These are phyloP conservation scores for Pandemis heparana DNA, from an alignment of 2,888 invertebrate species.

Conservation along the genomic window DNA sequence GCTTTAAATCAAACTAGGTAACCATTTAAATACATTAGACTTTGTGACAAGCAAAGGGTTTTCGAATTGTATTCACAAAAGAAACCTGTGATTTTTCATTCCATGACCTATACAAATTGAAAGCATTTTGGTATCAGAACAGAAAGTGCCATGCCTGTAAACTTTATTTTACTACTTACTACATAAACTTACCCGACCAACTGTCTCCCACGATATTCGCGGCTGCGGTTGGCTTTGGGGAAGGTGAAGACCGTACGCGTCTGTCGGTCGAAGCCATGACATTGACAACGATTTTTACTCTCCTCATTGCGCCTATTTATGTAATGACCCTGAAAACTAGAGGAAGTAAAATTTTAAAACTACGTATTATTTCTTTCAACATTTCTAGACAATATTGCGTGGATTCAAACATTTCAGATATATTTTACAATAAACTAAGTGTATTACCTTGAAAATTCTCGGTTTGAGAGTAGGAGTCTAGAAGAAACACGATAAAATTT, in stretches of 20 bases:
- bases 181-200: conserved; percentile 88
- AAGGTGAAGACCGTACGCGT: conserved; percentile 72
- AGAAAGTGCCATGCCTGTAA: background rate
- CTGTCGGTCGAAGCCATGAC: conserved; percentile 61
- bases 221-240: conserved; percentile 78
- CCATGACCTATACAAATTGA: background rate
- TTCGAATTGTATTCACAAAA: background rate
- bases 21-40: too few relatives aligned
- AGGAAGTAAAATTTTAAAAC: conserved; percentile 49
- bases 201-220: conserved; percentile 90
- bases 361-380: background rate
- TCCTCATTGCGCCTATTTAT: conserved; percentile 69
- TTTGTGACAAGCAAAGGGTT: too few relatives aligned
- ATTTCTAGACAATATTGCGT: background rate
- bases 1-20: too few relatives aligned
- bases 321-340: conserved; percentile 84
- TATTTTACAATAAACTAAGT: conserved; percentile 14
- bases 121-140: background rate
- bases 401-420: background rate
- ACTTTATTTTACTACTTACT: background rate
- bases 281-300: conserved; percentile 63
- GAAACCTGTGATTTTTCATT: background rate
- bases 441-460: conserved; percentile 58
- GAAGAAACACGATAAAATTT: conserved; percentile 53
- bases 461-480: conserved; percentile 54